Evolutionary conservation across 2,113 vertebrate genomes (phyloP), one percentile per base, ranked within the genome.

Genomic region (Colossoma macropomum): DNA sequence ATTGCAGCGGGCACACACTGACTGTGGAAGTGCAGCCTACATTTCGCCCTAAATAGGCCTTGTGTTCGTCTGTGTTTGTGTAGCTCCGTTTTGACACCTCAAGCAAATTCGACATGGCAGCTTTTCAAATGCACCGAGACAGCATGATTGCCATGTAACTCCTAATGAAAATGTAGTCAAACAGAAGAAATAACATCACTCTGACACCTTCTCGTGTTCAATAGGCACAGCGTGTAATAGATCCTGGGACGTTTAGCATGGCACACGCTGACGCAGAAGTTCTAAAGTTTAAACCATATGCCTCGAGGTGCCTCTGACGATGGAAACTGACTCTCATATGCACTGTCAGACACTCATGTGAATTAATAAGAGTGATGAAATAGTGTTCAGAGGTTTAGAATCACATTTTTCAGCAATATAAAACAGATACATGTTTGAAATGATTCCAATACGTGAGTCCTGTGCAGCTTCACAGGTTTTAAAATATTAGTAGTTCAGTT

Each of bases 101-200:
- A 79, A 80, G 79, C 52, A 52, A 68, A 79, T 78, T 77, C 28
- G 32, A 75, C 75, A 59, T 68, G 48, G 83, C 87, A 89, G 89
- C 82, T 86, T 87, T 88, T 91, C 87, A 86, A 66, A 86, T 80
- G 56, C 70, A 75, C 52, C 69, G 52, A 84, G 89, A 90, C 59
- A 16, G 65, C 78, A 86, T 88, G 90, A 91, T 92, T 90, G 88
- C 86, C 83, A 41, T 84, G 72, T 83, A 86, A 78, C 52, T 74
- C 56, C 80, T 82, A 81, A 83, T 81, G 85, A 85, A 85, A 88
- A 86, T 79, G 54, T 80, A 84, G 48, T 34, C 15, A 79, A 79
- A 87, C 84, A 83, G 90, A 85, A 83, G 63, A 86, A 88, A 77
- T 72, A 88, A 83, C 78, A 83, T 73, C 70, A 86, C 84, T 66